phyloP scores from a whole-genome alignment of 2,888 invertebrate species.

The Trimorus sp. region DNA sequence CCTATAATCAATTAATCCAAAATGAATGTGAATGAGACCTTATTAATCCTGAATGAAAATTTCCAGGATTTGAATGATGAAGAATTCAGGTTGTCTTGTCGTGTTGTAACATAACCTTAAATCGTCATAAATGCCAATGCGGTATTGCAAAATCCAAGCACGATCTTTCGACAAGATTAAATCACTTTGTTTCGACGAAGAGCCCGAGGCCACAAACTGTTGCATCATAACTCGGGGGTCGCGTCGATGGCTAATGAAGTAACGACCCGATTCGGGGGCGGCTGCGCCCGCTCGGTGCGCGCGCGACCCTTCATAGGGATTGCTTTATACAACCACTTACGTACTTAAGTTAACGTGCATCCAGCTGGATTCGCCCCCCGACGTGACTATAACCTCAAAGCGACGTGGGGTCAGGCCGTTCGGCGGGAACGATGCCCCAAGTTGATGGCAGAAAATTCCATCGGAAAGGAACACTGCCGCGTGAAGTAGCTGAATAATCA shows the following conservation, averaged over 20 bases:
- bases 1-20: too few relatives aligned
- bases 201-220: slow-evolving; percentile 77
- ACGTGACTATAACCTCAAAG: slow-evolving; percentile 67
- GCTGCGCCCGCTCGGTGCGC: slow-evolving; percentile 42
- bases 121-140: background rate
- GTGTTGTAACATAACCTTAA: too few relatives aligned
- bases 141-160: slow-evolving; percentile 2
- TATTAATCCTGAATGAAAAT: too few relatives aligned
- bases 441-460: slow-evolving; percentile 49
- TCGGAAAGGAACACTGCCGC: slow-evolving; percentile 40
- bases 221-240: slow-evolving; percentile 76
- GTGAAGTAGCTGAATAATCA: slow-evolving; percentile 49
- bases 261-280: slow-evolving; percentile 66
- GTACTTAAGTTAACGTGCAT: slow-evolving; percentile 72
- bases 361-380: slow-evolving; percentile 73
- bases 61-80: too few relatives aligned
- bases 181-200: slow-evolving; percentile 56
- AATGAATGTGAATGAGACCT: too few relatives aligned
- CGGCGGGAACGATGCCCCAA: slow-evolving; percentile 70
- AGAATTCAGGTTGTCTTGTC: too few relatives aligned
- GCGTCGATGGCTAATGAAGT: slow-evolving; percentile 72
- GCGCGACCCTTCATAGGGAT: slow-evolving; percentile 67
- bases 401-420: slow-evolving; percentile 68
- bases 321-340: slow-evolving; percentile 72
- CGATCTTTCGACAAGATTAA: slow-evolving; percentile 26